Evolutionary conservation across 1,140 invertebrate species (phyloP).

Genomic region (Drosophila miranda): DNA sequence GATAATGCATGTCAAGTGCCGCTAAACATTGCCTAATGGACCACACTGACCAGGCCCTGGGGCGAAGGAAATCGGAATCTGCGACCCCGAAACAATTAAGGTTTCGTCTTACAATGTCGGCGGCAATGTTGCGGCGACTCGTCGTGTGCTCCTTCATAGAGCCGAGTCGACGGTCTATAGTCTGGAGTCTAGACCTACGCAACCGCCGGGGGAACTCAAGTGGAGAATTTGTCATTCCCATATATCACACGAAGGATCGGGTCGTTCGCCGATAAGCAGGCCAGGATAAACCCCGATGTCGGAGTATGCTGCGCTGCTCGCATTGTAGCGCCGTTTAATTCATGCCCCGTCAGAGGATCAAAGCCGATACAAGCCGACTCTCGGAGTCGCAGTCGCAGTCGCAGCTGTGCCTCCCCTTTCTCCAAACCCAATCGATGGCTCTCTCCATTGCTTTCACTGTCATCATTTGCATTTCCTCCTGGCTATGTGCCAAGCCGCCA

Average conservation of each 20-base stretch:
- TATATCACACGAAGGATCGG: conserved; percentile 63
- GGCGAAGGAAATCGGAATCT: conserved; percentile 14
- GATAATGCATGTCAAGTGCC: conserved; percentile 63
- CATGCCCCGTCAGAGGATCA: conserved; percentile 78
- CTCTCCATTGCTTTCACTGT: conserved; percentile 57
- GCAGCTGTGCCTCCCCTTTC: not conserved
- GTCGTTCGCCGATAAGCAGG: conserved; percentile 44
- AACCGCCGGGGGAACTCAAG: conserved; percentile 45
- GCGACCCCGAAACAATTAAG: conserved; percentile 57
- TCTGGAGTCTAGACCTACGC: conserved; percentile 62
- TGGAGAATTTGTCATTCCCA: conserved; percentile 75
- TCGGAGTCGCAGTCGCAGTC: not conserved
- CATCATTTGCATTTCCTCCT: conserved; percentile 71
- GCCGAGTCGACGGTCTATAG: not conserved
- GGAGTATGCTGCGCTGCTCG: conserved; percentile 25
- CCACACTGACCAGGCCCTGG: conserved; percentile 65
- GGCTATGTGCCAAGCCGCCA: conserved; percentile 61
- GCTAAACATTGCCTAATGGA: conserved; percentile 69
- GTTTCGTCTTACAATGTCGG: conserved; percentile 70
- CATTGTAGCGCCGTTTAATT: conserved; percentile 74
- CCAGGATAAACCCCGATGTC: conserved; percentile 21
- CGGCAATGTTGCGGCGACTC: conserved; percentile 68
- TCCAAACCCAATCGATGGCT: not conserved
- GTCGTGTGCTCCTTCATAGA: conserved; percentile 38
- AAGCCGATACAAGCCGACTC: conserved; percentile 58